Base-by-base conservation (phyloP, 2,113 vertebrate species). In the Gobio gobio region DNA sequence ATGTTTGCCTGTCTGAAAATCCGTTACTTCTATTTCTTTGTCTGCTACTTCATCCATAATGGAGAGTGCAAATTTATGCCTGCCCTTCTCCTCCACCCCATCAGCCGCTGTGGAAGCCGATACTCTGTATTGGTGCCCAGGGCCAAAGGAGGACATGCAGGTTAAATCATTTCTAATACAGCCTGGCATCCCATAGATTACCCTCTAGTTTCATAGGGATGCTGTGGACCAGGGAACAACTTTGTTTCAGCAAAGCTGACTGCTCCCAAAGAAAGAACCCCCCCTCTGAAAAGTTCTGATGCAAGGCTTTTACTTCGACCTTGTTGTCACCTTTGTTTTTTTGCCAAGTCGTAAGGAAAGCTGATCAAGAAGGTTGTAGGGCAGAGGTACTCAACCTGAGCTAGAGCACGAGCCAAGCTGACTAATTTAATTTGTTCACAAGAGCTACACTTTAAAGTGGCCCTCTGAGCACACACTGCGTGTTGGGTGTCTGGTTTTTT, bases 1-100 rank as follows among this genome's bases (percentile, higher is more conserved):
- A 84, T 86, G 89, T 91, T 87, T 91, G 85, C 90, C 86, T 82
- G 83, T 83, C 87, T 83, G 87, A 87, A 84, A 83, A 72, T 54
- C 74, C 56, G 45, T 54, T 72, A 78, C 83, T 68, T 86, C 73
- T 22, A 80, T 64, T 76, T 83, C 79, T 47, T 68, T 14, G 22
- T 83, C 85, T 76, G 80, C 68, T 43, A 26, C 58, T 83, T 49
- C 29, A 43, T 51, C 49, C 20, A 33, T 40, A 51, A 29, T 49
- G 33, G 63, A 86, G 87, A 89, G 36, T 43, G 22, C 2, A 81
- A 88, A 91, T 92, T 92, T 90, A 92, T 83, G 16, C 81, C 33
- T 1, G 40, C 66, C 84, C 76, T 79, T 83, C 83, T 80, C 64
- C 14, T 87, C 9, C 49, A 3, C 5, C 47, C 43, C 43, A 40